Evolutionary conservation across 2,888 invertebrate genomes (phyloP), one percentile per base, ranked within the genome.

Genomic region (Augochlorella aurata): DNA sequence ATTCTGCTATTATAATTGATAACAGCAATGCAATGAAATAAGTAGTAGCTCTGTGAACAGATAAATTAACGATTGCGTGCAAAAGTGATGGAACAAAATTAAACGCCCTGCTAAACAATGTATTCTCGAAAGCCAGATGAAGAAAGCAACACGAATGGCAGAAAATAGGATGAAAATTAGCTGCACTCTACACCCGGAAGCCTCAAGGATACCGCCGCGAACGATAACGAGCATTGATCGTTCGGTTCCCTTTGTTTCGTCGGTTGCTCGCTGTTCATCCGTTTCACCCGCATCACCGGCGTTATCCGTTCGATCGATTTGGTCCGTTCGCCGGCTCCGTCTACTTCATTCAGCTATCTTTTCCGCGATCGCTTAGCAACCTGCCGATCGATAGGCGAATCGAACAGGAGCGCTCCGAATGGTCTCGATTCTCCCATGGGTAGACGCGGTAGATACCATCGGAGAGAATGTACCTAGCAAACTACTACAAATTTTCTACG

Each of bases 401-500:
- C 68, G 52, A 70, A 49, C 49, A 47, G 47, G 49, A 58, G 52
- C 58, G 45, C 16, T 69, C 45, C 50, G 71, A 71, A 54, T 38
- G 38, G 44, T 58, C 74, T 67, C 68, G 80, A 81, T 71, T 81
- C 80, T 72, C 61, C 61, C 71, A 54, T 67, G 71, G 71, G 74
- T 45, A 50, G 50, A n/a, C n/a, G 63, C 2, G n/a, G 18, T 10
- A 68, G 81, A 80, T 80, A 81, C 67, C 29, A 81, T 81, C 75
- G 66, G 18, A 54, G 45, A 52, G 68, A 66, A 75, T 54, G 76
- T 63, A 54, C 63, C 69, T 58, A 54, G 65, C 49, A 65, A 81
- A 79, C 44, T 61, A 61, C 74, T 71, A 81, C 71, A 74, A 79
- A 79, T 79, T 81, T 81, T 70, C 70, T 50, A 44, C 44, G 54